Evolutionary conservation across 2,797 vertebrate genomes (phyloP).

Genomic region (Eulemur rubriventer): DNA sequence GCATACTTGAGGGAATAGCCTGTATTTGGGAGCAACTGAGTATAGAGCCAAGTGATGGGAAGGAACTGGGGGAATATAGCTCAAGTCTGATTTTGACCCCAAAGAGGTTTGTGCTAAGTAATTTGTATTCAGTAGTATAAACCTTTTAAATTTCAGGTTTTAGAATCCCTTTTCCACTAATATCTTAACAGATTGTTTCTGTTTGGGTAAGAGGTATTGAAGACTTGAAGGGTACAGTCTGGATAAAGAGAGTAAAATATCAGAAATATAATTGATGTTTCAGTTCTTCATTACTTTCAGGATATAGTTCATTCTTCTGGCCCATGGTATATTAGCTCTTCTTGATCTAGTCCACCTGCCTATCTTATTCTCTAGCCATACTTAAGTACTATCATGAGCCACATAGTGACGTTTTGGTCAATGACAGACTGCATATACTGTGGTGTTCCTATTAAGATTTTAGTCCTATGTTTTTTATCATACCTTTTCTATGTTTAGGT

Average conservation of each 20-base stretch:
- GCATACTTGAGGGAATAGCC: neutral
- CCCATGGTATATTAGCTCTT: neutral
- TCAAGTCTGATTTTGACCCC: neutral
- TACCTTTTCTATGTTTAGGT: neutral
- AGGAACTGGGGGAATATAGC: neutral
- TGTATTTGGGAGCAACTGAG: neutral
- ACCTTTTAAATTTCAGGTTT: neutral
- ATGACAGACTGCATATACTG: neutral
- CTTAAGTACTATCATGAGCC: neutral
- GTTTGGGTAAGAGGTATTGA: neutral
- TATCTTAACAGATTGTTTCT: neutral
- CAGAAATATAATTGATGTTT: neutral
- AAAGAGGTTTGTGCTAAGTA: neutral
- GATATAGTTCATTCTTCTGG: neutral
- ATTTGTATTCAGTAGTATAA: neutral
- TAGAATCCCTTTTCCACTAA: neutral
- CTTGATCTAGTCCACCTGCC: neutral
- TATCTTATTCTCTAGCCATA: neutral
- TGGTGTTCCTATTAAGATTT: neutral
- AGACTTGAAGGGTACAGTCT: neutral
- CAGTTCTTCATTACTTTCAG: neutral
- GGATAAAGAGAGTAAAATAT: neutral
- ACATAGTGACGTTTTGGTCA: neutral
- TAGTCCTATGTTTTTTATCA: neutral
- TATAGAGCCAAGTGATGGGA: neutral